Evolutionary conservation across 2,113 vertebrate genomes (phyloP).

Genomic region (Micronisus gabar): DNA sequence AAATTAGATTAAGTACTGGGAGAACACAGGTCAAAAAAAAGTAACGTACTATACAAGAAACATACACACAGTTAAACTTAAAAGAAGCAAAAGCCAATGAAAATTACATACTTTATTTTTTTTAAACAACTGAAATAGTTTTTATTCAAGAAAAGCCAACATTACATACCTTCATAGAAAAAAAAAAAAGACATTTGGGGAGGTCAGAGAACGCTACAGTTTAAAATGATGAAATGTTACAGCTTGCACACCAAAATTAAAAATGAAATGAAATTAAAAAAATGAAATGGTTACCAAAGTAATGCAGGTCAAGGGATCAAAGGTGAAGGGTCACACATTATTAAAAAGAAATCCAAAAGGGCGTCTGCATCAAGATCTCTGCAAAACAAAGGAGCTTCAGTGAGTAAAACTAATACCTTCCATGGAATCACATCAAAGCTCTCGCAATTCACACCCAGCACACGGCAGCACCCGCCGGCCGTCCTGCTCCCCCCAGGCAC

Average conservation of each 20-base stretch:
- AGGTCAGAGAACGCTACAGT: constrained; percentile 71
- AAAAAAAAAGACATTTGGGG: constrained; percentile 61
- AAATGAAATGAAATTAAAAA: constrained; percentile 89
- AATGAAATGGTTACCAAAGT: constrained; percentile 99
- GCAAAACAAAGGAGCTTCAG: constrained; percentile 97
- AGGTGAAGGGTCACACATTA: constrained; percentile 97
- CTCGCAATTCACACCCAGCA: constrained; percentile 12
- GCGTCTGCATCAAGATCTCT: constrained; percentile 93
- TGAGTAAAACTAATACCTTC: constrained; percentile 79
- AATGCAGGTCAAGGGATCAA: constrained; percentile 98
- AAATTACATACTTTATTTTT: constrained; percentile 67
- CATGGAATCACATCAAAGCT: constrained; percentile 48
- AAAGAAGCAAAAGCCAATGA: constrained; percentile 66
- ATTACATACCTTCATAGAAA: constrained; percentile 60
- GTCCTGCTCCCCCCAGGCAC: neutral
- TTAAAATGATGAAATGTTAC: constrained; percentile 80
- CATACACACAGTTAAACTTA: constrained; percentile 66
- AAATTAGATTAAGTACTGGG: constrained; percentile 5
- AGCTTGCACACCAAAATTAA: constrained; percentile 83
- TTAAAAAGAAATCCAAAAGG: constrained; percentile 99
- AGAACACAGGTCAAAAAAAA: constrained; percentile 60
- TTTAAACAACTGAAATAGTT: constrained; percentile 61
- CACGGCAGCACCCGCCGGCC: neutral
- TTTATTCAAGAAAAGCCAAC: constrained; percentile 77
- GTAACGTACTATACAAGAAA: constrained; percentile 33